A percentile compares a stretch with the other conserved stretches of the same genome.
phyloP scores from a whole-genome alignment of 2,797 vertebrate genomes.

The Crypturellus tataupa region DNA sequence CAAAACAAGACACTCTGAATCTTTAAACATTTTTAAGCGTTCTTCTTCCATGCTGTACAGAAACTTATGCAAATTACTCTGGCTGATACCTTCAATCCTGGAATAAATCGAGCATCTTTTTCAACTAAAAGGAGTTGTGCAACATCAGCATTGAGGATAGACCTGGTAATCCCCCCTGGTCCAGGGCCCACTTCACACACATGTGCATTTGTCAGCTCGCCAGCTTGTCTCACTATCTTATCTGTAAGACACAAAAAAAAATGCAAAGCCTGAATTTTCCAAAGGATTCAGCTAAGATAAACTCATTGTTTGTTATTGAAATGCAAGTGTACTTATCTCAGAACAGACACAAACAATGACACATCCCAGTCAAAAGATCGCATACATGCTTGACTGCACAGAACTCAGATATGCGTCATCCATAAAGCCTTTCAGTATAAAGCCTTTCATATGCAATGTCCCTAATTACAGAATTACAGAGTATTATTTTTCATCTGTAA shows the following conservation, averaged over 20 bases:
- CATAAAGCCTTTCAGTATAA: background rate
- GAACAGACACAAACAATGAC: slow-evolving; percentile 36
- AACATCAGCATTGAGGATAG: slow-evolving; percentile 89
- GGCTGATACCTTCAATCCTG: slow-evolving; percentile 90
- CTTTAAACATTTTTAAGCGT: background rate
- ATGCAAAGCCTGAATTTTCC: slow-evolving; percentile 22
- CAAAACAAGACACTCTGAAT: background rate
- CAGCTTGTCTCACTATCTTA: slow-evolving; percentile 94
- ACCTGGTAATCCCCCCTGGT: slow-evolving; percentile 94
- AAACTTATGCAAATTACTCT: background rate
- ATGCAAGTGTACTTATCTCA: background rate
- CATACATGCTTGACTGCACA: background rate
- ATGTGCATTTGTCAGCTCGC: slow-evolving; percentile 84
- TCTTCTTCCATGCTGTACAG: background rate
- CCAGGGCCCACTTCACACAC: slow-evolving; percentile 98
- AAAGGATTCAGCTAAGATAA: background rate
- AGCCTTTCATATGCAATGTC: background rate
- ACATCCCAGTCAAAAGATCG: slow-evolving; percentile 1
- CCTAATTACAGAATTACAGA: background rate
- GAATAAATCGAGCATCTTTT: slow-evolving; percentile 94
- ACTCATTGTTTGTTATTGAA: slow-evolving; percentile 47
- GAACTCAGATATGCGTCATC: slow-evolving; percentile 19
- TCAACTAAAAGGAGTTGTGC: slow-evolving; percentile 92
- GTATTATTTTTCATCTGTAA: background rate
- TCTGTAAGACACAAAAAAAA: slow-evolving; percentile 82